A percentile compares a stretch with the other conserved stretches of the same genome.
phyloP scores from a whole-genome alignment of 2,113 vertebrate species.

The Ciconia maguari region DNA sequence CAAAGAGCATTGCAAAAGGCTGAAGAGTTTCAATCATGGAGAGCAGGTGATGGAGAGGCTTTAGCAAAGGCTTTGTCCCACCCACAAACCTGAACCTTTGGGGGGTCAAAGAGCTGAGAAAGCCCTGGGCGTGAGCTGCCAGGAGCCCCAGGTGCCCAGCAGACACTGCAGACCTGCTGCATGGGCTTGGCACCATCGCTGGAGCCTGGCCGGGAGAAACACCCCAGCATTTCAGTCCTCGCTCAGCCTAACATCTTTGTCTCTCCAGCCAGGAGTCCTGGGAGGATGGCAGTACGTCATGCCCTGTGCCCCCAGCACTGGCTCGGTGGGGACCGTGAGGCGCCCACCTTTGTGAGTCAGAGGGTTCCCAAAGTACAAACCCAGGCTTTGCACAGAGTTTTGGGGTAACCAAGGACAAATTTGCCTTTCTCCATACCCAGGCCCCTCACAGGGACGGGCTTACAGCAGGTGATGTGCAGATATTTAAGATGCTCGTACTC shows the following conservation, averaged over 20 bases:
- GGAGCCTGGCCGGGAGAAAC: neutral
- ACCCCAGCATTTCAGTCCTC: neutral
- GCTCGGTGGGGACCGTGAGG: neutral
- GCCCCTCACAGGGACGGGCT: neutral
- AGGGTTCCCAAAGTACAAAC: neutral
- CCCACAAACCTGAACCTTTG: neutral
- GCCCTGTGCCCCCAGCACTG: neutral
- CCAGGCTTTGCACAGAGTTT: neutral
- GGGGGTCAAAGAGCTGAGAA: neutral
- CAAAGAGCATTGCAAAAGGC: neutral
- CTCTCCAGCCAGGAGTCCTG: neutral
- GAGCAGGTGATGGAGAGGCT: neutral
- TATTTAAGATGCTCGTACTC: neutral
- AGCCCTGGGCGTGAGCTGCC: neutral
- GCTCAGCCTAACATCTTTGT: neutral
- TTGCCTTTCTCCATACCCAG: neutral
- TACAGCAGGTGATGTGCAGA: neutral
- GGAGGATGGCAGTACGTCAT: accelerated
- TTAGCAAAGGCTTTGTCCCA: neutral
- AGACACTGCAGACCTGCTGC: neutral
- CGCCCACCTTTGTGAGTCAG: neutral
- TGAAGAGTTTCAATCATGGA: neutral
- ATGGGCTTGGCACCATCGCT: neutral
- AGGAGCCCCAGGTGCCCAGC: neutral
- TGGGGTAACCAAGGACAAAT: neutral